Percentiles rank a stretch among this genome's conserved stretches.
These are phyloP conservation scores for Hydrolagus affinis DNA, from an alignment of 2,113 vertebrate species.

Conservation along the genomic window DNA sequence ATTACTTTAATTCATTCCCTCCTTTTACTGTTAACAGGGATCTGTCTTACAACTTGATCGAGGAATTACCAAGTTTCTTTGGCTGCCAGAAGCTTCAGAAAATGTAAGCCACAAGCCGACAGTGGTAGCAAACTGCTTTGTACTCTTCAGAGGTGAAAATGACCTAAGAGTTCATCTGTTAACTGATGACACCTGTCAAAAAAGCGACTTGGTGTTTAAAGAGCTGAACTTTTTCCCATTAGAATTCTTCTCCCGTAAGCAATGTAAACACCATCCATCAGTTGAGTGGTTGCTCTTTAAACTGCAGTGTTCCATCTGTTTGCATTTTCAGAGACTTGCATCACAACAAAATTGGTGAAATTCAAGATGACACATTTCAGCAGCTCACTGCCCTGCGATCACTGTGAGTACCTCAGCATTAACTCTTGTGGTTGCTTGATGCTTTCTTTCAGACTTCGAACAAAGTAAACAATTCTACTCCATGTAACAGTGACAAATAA, in stretches of 20 bases:
- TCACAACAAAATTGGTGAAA: slow-evolving; percentile 75
- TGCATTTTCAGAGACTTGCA: slow-evolving; percentile 70
- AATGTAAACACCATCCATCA: background rate
- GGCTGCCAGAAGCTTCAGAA: slow-evolving; percentile 74
- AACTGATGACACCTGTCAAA: background rate
- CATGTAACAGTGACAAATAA: background rate
- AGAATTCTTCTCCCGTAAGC: background rate
- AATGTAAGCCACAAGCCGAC: slow-evolving; percentile 60
- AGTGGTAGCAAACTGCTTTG: background rate
- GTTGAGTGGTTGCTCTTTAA: background rate
- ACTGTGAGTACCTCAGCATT: slow-evolving; percentile 63
- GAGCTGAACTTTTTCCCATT: too few relatives aligned
- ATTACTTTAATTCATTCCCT: background rate
- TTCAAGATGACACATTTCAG: slow-evolving; percentile 69
- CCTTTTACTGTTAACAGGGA: slow-evolving; percentile 56
- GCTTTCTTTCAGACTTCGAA: background rate
- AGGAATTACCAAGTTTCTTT: slow-evolving; percentile 74
- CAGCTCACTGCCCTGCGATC: slow-evolving; percentile 69
- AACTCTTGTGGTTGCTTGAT: background rate
- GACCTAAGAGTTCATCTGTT: background rate
- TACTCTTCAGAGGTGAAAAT: background rate
- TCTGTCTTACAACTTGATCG: slow-evolving; percentile 78
- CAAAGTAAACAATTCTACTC: background rate
- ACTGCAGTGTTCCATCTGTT: slow-evolving; percentile 32
- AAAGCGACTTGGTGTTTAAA: background rate